A percentile compares a stretch with the other conserved stretches of the same genome.
These are phyloP conservation scores for Rhagoletis zephyria DNA, from an alignment of 1,140 invertebrate genomes.

Conservation along the genomic window DNA sequence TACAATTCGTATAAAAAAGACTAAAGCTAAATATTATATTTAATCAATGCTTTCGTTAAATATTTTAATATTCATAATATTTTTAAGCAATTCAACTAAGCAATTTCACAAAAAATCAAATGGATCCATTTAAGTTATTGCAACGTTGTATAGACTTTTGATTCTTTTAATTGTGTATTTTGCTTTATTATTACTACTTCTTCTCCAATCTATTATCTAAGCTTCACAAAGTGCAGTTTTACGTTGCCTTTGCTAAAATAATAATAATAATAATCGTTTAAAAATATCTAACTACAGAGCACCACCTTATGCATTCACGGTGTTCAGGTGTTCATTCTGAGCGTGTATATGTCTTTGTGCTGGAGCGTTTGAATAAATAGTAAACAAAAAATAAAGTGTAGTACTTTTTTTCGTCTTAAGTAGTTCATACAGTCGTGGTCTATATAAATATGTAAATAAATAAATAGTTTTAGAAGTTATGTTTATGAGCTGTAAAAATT, in stretches of 20 bases:
- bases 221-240: background rate
- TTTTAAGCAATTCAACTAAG: constrained; percentile 22
- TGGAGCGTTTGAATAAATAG: too few relatives aligned
- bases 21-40: constrained; percentile 51
- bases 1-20: constrained; percentile 69
- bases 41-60: constrained; percentile 39
- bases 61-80: constrained; percentile 37
- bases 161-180: background rate
- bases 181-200: background rate
- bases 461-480: constrained; percentile 19
- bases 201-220: background rate
- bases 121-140: constrained; percentile 36
- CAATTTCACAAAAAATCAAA: constrained; percentile 37
- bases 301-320: constrained; percentile 37
- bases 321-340: background rate
- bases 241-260: background rate
- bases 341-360: background rate
- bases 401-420: too few relatives aligned
- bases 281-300: constrained; percentile 49
- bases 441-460: background rate
- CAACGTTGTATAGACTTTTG: background rate
- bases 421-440: too few relatives aligned
- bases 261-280: background rate
- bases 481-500: background rate
- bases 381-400: too few relatives aligned